Percentiles rank a stretch among this genome's conserved stretches.
Conservation (phyloP, 2,113 vertebrate genomes). For the Prietella phreatophila region DNA sequence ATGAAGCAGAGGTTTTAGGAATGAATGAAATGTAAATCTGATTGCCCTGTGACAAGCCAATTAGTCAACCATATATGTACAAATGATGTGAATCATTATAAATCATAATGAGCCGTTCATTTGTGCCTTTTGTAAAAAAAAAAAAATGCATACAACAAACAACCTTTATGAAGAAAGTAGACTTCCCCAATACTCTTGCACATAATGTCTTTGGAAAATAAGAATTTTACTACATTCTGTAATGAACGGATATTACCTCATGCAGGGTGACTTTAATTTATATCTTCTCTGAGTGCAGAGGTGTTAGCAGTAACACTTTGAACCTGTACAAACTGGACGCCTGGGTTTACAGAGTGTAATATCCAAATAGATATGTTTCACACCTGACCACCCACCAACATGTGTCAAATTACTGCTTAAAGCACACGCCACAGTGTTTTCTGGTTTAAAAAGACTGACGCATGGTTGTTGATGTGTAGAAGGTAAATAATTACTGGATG, state of each 20-base stretch:
- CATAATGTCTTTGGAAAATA: background rate
- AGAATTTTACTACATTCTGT: background rate
- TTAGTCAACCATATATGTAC: background rate
- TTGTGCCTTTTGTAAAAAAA: background rate
- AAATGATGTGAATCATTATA: conserved; percentile 9
- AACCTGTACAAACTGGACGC: background rate
- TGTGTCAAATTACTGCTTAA: background rate
- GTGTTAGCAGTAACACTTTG: background rate
- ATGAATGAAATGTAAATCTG: background rate
- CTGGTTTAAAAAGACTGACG: background rate
- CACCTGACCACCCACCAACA: background rate
- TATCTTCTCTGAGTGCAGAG: background rate
- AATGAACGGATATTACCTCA: background rate
- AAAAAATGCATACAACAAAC: background rate
- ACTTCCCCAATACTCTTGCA: background rate
- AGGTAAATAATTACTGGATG: background rate
- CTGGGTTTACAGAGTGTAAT: background rate
- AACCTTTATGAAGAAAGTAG: background rate
- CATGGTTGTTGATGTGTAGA: background rate
- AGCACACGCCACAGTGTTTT: background rate
- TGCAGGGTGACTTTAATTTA: background rate
- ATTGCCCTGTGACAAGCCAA: conserved; percentile 10
- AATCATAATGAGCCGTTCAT: background rate
- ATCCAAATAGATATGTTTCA: background rate
- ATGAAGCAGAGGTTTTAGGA: background rate